phyloP scores from a whole-genome alignment of 2,797 vertebrate genomes.

The Psittacula derbiana region DNA sequence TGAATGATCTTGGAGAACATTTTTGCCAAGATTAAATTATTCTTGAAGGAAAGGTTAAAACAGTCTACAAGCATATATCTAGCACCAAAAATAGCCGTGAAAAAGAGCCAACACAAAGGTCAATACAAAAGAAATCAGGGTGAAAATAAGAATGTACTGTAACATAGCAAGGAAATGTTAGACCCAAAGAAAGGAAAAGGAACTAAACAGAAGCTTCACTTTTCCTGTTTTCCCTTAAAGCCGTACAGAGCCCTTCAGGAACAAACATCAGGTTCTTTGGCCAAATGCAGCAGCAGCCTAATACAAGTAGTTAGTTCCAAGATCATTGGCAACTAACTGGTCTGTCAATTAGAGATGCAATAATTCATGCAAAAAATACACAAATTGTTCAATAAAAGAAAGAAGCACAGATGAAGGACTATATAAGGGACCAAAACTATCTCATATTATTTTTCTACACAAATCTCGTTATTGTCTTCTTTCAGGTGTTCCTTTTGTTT shows the following conservation, averaged over 20 bases:
- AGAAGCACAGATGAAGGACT: neutral
- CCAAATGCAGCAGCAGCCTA: neutral
- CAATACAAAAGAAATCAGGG: neutral
- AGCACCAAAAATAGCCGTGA: neutral
- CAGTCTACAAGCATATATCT: neutral
- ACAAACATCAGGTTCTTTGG: neutral
- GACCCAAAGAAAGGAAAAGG: neutral
- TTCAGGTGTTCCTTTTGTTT: conserved; percentile 50
- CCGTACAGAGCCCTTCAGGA: neutral
- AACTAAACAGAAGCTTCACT: neutral
- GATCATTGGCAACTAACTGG: neutral
- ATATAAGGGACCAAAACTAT: neutral
- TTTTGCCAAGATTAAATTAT: conserved; percentile 15
- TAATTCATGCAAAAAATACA: conserved; percentile 12
- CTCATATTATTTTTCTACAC: conserved; percentile 2
- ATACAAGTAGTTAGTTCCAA: neutral
- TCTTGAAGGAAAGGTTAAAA: conserved; percentile 20
- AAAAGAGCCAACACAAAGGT: neutral
- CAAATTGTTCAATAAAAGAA: neutral
- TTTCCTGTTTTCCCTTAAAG: neutral
- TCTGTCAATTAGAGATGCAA: neutral
- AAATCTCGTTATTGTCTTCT: neutral
- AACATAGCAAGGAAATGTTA: neutral
- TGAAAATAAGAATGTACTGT: neutral
- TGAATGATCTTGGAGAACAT: neutral